A percentile compares a stretch with the other conserved stretches of the same genome.
phyloP scores from a whole-genome alignment of 2,888 invertebrate genomes.

The Protonemura montana region DNA sequence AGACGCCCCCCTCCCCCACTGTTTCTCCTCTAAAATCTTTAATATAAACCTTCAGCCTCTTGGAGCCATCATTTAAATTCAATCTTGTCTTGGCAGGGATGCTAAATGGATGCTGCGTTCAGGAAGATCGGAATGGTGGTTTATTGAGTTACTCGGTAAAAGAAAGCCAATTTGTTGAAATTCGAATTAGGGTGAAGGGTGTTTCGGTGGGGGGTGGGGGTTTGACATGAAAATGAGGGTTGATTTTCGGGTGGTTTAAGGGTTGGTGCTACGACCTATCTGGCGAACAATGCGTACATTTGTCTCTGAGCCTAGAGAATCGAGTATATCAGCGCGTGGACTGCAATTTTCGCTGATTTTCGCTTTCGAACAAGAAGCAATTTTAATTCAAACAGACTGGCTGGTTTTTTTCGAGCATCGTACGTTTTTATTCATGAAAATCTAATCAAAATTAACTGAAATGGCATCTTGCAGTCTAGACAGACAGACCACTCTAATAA shows the following conservation, averaged over 20 bases:
- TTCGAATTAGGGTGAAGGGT: not conserved
- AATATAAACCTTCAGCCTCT: not conserved
- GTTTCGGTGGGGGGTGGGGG: not conserved
- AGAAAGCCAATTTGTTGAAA: not conserved
- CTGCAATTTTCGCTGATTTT: too few species aligned
- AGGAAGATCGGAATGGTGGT: not conserved
- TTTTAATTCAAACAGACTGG: not conserved
- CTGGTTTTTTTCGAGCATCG: not conserved
- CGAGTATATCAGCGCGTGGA: not conserved
- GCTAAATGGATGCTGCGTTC: too few species aligned
- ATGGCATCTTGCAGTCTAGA: not conserved
- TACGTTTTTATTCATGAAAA: not conserved
- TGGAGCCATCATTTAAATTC: not conserved
- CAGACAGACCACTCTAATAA: not conserved
- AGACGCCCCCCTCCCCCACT: too few species aligned
- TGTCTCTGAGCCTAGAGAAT: too few species aligned
- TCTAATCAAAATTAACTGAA: not conserved
- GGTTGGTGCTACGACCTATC: too few species aligned
- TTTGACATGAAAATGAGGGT: not conserved
- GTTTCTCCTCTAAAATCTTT: slow-evolving; percentile 8
- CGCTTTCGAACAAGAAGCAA: not conserved
- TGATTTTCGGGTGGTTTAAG: not conserved
- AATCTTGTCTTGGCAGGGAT: not conserved
- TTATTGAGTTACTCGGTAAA: not conserved
- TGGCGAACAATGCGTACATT: too few species aligned